Evolutionary conservation across 2,888 invertebrate species (phyloP), one percentile per base, ranked within the genome.

Genomic region (Eucriotettix oculatus): DNA sequence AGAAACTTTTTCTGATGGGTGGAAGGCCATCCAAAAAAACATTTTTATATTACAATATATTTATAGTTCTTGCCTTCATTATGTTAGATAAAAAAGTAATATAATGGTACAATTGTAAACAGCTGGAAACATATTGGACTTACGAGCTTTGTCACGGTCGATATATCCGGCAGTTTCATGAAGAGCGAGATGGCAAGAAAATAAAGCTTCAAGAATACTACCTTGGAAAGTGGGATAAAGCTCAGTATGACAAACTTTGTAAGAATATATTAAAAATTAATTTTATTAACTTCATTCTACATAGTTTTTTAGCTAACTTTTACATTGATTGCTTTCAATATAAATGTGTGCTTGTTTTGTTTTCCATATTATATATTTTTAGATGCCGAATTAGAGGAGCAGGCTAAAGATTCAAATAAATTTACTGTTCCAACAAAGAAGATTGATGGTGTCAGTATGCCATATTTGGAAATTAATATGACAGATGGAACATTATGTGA

Each of bases 111-210:
- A 57, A 16, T 48, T 48, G 48, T 48, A 48, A n/a, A 16, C 64
- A 79, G 79, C 74, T 92, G 57, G 94, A 93, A 71, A 85, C 87
- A 3, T 97, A 94, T 70, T 97, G 97, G 97, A 92, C 92, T 0
- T 97, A 97, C 72, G 95, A 97, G 74, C 82, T 97, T 42, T 97
- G 97, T 68, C 97, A 97, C 73, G 96, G 96, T 0, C 79, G 83
- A 66, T 88, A 87, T 71, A 83, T 98, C 5, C 80, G 91, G 41
- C 98, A 99, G 71, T 99, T 91, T 71, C 97, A 99, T 72, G 97
- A 98, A 71, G 93, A 94, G 68, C 81, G 92, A 66, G 95, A 94
- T 72, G 87, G 84, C n/a, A 86, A 90, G 74, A 82, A 84, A 71
- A 80, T 88, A 1, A 88, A 86, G 70, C 75, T 84, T 0, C 94